Base-by-base conservation (phyloP, 2,888 invertebrate species). In the Helobdella robusta region DNA sequence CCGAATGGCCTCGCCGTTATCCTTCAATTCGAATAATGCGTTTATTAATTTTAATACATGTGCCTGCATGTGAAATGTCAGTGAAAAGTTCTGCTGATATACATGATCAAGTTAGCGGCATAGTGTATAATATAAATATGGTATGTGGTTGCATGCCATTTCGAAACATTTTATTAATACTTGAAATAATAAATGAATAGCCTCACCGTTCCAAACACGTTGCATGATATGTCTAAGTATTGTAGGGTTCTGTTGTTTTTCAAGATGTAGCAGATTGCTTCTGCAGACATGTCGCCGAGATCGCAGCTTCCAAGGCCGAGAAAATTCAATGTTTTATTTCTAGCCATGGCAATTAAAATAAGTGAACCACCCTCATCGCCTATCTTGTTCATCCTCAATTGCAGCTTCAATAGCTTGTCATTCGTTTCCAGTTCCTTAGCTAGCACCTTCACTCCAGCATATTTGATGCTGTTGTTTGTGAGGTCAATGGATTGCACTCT, bases 181-280 rank as follows among this genome's bases (percentile, higher is more conserved):
- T 40, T 40, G 44, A 40, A 40, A 15, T 40, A 40, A 11, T 40
- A 40, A 40, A 40, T 15, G 44, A n/a, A 15, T 40, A 11, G 11
- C 56, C 32, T n/a, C n/a, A 50, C 56, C 56, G 28, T 28, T 30
- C 56, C 56, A n/a, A 56, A 20, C 5, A n/a, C 15, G 32, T 56
- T 56, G 32, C 56, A 56, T 3, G 56, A 56, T 28, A 56, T 2
- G 18, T 56, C 56, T 5, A 56, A 6, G 28, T 28, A n/a, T n/a
- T 2, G 8, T 1, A 56, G n/a, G n/a, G 4, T 3, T 1, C n/a
- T n/a, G 18, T 56, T 56, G 1, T 2, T 6, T 30, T 32, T 8
- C 56, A 56, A n/a, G 25, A 56, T 25, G 28, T 28, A 2, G 11
- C 56, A 56, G 5, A 56, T 8, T 6, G 32, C 56, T 11, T 56